A percentile compares a stretch with the other conserved stretches of the same genome.
phyloP scores from a whole-genome alignment of 2,888 invertebrate species.

The Strigamia transsilvanica region DNA sequence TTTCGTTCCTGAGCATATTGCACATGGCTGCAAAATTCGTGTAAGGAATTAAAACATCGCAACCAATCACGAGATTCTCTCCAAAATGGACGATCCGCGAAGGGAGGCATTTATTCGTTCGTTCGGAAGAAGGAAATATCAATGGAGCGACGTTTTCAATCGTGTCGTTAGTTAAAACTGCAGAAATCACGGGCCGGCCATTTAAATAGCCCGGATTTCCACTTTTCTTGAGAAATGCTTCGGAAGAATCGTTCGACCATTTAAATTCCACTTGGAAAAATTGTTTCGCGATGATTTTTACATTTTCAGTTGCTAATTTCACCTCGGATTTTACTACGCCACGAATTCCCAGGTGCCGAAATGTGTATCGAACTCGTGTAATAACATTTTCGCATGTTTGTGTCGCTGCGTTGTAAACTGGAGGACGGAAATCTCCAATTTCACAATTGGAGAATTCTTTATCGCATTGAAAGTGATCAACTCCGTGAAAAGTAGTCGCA shows the following conservation, averaged over 20 bases:
- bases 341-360: not conserved
- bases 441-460: not conserved
- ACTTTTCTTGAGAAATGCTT: not conserved
- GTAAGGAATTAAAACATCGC: not conserved
- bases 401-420: not conserved
- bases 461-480: not conserved
- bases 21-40: not conserved
- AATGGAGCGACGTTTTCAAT: not conserved
- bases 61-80: not conserved
- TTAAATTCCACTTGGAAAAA: not conserved
- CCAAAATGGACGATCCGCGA: not conserved
- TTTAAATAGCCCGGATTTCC: constrained; percentile 16
- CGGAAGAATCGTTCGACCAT: not conserved
- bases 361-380: not conserved
- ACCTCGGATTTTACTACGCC: not conserved
- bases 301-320: not conserved
- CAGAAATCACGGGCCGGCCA: not conserved
- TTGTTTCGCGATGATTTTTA: not conserved
- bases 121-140: not conserved
- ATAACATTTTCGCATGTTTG: not conserved
- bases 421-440: not conserved
- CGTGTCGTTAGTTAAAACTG: not conserved
- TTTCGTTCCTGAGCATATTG: not conserved
- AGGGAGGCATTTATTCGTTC: not conserved
- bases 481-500: not conserved